Percentiles rank a stretch among this genome's conserved stretches.
These are phyloP conservation scores for Ceramica pisi DNA, from an alignment of 2,888 invertebrate genomes.

Conservation along the genomic window DNA sequence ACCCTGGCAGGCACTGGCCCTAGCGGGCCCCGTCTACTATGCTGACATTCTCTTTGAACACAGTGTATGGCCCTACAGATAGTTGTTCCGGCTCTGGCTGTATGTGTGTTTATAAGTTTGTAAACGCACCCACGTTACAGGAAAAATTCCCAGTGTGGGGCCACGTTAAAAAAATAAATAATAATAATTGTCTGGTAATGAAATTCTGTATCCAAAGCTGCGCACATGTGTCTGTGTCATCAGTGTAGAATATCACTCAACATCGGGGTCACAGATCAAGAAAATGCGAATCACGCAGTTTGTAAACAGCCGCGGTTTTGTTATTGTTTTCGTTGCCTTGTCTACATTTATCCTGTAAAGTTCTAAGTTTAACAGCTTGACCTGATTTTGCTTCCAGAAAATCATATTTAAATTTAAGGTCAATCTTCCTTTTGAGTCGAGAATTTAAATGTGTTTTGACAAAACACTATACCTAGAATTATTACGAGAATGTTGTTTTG, in stretches of 20 bases:
- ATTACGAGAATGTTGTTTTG: not conserved
- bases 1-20: too few relatives aligned
- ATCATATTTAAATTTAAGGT: conserved; percentile 9
- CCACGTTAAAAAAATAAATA: too few relatives aligned
- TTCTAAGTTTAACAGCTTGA: conserved; percentile 17
- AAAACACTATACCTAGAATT: conserved; percentile 5
- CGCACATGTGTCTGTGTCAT: conserved; percentile 10
- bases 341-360: conserved; percentile 22
- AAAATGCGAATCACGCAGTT: conserved; percentile 21
- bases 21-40: too few relatives aligned
- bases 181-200: not conserved
- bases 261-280: conserved; percentile 28
- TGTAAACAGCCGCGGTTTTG: conserved; percentile 11
- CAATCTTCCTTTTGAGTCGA: not conserved
- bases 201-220: not conserved
- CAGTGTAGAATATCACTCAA: not conserved
- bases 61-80: too few relatives aligned
- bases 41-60: too few relatives aligned
- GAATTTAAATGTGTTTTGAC: conserved; percentile 35
- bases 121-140: too few relatives aligned
- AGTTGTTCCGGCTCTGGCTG: too few relatives aligned
- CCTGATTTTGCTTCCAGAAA: conserved; percentile 25
- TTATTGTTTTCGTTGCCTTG: conserved; percentile 29
- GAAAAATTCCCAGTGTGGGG: too few relatives aligned
- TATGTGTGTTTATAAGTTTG: too few relatives aligned